Evolutionary conservation across 2,888 invertebrate genomes (phyloP).

Genomic region (Cataglyphis albicans): DNA sequence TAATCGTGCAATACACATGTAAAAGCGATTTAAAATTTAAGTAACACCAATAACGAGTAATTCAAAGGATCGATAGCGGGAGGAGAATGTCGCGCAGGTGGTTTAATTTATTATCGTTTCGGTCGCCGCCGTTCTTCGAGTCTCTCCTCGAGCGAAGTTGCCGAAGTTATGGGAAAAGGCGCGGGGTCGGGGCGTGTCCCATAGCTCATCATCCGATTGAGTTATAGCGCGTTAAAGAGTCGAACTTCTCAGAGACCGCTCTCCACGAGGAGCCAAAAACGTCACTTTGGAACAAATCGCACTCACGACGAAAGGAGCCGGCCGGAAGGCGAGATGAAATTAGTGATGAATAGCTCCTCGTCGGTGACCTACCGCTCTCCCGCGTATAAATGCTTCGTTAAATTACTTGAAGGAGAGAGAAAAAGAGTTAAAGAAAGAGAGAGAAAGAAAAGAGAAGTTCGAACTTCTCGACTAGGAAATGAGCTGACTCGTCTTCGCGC

Average conservation of each 20-base stretch:
- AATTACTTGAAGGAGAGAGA: conserved; percentile 19
- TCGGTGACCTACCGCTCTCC: conserved; percentile 70
- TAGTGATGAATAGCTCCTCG: conserved; percentile 77
- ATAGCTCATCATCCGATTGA: conserved; percentile 83
- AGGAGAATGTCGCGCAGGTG: conserved; percentile 19
- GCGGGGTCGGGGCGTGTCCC: conserved; percentile 81
- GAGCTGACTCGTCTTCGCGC: conserved; percentile 37
- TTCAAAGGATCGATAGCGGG: neutral
- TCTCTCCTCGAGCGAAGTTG: conserved; percentile 63
- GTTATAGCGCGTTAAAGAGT: conserved; percentile 81
- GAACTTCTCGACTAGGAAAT: conserved; percentile 54
- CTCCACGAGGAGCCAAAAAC: conserved; percentile 34
- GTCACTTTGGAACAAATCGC: conserved; percentile 57
- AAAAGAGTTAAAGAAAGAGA: neutral
- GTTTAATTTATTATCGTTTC: conserved; percentile 19
- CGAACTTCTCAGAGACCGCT: conserved; percentile 54
- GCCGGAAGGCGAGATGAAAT: conserved; percentile 75
- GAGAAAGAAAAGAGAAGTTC: conserved; percentile 30
- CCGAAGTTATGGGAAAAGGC: conserved; percentile 78
- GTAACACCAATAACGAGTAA: neutral
- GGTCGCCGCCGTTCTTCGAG: neutral
- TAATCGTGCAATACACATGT: neutral
- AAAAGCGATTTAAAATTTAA: neutral
- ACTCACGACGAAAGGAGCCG: conserved; percentile 58
- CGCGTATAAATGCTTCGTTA: conserved; percentile 64